Evolutionary conservation across 2,113 vertebrate genomes (phyloP).

Genomic region (Myotis lucifugus): DNA sequence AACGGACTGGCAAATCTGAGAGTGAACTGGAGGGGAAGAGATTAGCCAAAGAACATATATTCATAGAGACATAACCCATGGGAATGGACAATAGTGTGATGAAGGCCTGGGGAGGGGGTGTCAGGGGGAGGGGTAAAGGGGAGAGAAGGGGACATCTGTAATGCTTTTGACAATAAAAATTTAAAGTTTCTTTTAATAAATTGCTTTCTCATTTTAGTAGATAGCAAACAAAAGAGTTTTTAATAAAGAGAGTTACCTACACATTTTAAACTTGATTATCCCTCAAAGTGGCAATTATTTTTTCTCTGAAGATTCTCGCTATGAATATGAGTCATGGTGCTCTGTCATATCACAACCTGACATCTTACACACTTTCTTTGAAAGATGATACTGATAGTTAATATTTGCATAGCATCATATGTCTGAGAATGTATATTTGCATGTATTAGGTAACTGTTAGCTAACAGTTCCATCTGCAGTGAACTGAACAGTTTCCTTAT

Average conservation of each 20-base stretch:
- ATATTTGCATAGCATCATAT: not conserved
- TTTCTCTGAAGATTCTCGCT: not conserved
- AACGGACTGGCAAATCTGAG: too few species aligned
- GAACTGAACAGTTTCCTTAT: not conserved
- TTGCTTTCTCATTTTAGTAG: not conserved
- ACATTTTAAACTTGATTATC: not conserved
- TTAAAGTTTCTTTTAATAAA: not conserved
- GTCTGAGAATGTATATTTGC: not conserved
- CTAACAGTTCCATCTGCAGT: not conserved
- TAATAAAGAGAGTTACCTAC: not conserved
- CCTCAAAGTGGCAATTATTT: not conserved
- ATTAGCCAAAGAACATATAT: too few species aligned
- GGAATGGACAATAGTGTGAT: too few species aligned
- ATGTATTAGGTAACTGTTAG: not conserved
- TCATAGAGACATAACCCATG: too few species aligned
- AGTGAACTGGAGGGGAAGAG: too few species aligned
- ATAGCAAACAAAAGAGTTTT: not conserved
- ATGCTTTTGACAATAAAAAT: too few species aligned
- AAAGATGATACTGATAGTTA: not conserved
- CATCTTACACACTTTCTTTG: not conserved
- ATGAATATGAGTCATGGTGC: not conserved
- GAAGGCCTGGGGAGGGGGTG: too few species aligned
- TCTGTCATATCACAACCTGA: not conserved
- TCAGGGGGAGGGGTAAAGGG: too few species aligned
- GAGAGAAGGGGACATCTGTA: too few species aligned